phyloP scores from a whole-genome alignment of 2,113 vertebrate genomes.

The Triplophysa siluroides region DNA sequence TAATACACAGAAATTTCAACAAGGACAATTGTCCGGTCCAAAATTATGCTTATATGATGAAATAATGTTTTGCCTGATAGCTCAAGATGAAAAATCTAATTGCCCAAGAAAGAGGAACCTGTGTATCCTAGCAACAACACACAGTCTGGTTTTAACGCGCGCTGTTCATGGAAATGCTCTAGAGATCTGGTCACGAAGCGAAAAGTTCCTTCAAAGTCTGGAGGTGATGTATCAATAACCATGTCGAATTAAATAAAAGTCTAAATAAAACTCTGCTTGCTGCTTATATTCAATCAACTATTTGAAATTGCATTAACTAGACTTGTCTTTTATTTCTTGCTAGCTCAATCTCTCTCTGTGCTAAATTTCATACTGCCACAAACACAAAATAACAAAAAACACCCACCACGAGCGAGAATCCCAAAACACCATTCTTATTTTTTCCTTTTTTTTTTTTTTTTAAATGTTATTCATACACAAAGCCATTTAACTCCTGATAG shows the following conservation, averaged over 20 bases:
- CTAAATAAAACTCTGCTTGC: slow-evolving; percentile 13
- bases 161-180: slow-evolving; percentile 46
- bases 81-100: slow-evolving; percentile 61
- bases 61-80: slow-evolving; percentile 53
- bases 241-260: slow-evolving; percentile 22
- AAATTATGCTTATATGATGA: slow-evolving; percentile 46
- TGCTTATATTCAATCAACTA: not conserved
- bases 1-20: slow-evolving; percentile 37
- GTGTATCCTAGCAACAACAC: slow-evolving; percentile 59
- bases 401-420: no score
- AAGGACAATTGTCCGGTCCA: slow-evolving; percentile 33
- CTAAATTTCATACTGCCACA: no score
- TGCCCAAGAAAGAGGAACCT: slow-evolving; percentile 51
- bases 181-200: slow-evolving; percentile 28
- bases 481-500: not conserved
- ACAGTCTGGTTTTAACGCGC: slow-evolving; percentile 38
- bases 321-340: not conserved
- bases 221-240: slow-evolving; percentile 33
- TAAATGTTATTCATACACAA: not conserved
- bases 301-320: not conserved
- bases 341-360: no score
- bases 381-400: no score
- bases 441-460: not conserved
- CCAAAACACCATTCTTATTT: no score
- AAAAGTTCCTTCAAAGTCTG: slow-evolving; percentile 49